These are phyloP conservation scores for Dolichoris vasculosae DNA, from an alignment of 1,140 invertebrate species.

Conservation along the genomic window DNA sequence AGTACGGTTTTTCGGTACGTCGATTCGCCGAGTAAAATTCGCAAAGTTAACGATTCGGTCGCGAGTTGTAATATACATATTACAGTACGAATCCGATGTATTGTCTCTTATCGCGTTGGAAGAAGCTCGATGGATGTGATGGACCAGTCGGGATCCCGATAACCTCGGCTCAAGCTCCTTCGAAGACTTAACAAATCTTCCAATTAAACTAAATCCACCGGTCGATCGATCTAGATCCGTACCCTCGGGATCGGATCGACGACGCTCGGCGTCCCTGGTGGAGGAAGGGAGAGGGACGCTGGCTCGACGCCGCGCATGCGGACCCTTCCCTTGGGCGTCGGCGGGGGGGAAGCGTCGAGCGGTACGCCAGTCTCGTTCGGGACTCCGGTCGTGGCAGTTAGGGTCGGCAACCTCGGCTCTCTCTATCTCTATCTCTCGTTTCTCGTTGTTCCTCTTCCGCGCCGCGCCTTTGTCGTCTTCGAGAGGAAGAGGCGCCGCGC, in stretches of 20 bases:
- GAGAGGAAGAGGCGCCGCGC: background rate
- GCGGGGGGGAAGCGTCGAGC: background rate
- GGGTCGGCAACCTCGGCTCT: constrained; percentile 36
- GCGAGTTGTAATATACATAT: no score
- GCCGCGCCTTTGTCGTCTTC: background rate
- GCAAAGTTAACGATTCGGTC: no score
- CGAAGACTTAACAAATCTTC: no score
- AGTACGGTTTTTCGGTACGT: no score
- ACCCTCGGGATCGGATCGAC: background rate
- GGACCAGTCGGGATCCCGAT: no score
- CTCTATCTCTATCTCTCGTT: background rate
- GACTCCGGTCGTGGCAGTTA: constrained; percentile 20
- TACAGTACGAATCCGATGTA: no score
- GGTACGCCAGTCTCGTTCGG: constrained; percentile 33
- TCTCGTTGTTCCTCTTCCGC: background rate
- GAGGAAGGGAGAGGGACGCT: background rate
- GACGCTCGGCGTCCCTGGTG: background rate
- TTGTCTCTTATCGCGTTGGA: no score
- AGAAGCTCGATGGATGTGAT: no score
- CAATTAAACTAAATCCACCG: no score
- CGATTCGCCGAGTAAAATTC: no score
- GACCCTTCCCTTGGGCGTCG: background rate
- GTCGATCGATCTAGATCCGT: no score
- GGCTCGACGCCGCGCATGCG: background rate
- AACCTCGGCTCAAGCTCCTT: no score